A percentile compares a stretch with the other conserved stretches of the same genome.
phyloP scores from a whole-genome alignment of 2,888 invertebrate genomes.

The Aquatica leii region DNA sequence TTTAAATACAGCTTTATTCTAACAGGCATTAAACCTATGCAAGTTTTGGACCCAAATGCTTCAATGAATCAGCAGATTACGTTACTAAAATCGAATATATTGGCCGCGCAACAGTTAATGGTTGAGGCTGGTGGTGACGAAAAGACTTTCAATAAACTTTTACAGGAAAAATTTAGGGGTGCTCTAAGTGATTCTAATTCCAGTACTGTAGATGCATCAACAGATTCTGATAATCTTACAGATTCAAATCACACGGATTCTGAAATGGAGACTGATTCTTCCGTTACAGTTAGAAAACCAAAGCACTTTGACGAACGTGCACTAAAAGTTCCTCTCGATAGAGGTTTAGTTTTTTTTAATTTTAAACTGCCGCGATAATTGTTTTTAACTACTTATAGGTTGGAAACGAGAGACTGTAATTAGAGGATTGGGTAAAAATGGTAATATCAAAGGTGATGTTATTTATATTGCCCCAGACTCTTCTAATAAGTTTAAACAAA shows the following conservation, averaged over 20 bases:
- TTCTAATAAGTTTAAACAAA: slow-evolving; percentile 67
- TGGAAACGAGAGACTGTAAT: slow-evolving; percentile 96
- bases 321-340: slow-evolving; percentile 70
- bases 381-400: too few relatives aligned
- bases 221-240: slow-evolving; percentile 68
- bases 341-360: slow-evolving; percentile 54
- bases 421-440: slow-evolving; percentile 84
- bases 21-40: slow-evolving; percentile 74
- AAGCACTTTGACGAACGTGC: slow-evolving; percentile 67
- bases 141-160: slow-evolving; percentile 62
- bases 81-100: slow-evolving; percentile 65
- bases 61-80: slow-evolving; percentile 68
- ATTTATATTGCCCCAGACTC: slow-evolving; percentile 80
- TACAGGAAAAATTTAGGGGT: slow-evolving; percentile 66
- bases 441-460: slow-evolving; percentile 92
- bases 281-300: slow-evolving; percentile 58
- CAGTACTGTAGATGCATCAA: slow-evolving; percentile 66
- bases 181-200: slow-evolving; percentile 64
- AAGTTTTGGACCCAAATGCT: slow-evolving; percentile 64
- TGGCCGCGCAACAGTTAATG: slow-evolving; percentile 74
- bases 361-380: not conserved
- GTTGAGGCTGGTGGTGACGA: slow-evolving; percentile 59
- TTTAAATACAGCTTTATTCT: not conserved
- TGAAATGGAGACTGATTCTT: slow-evolving; percentile 61
- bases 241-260: slow-evolving; percentile 69